Base-by-base conservation (phyloP, 1,140 invertebrate species). In the Stenopsyche tienmushanensis region DNA sequence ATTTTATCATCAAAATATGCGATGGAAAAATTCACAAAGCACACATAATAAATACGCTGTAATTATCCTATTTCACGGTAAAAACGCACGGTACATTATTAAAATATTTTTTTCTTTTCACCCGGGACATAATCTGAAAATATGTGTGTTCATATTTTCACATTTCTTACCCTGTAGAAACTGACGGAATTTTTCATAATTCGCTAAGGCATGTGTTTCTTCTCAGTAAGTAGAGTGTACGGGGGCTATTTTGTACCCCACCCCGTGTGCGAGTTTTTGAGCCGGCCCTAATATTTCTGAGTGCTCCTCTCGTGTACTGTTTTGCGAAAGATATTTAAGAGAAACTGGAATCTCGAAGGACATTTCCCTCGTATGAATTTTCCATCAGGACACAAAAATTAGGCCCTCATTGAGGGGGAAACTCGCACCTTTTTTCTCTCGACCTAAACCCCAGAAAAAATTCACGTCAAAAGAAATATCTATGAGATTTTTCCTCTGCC, bases 331-430 rank as follows among this genome's bases (percentile, higher is more conserved):
- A 62, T 49, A 41, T 62, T 49, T 44, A 49, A 62, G 47, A 26
- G 41, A 62, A 62, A 26, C 18, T 18, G 17, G 58, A 49, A 62
- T 34, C 42, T 62, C 58, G n/a, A 25, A 62, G 58, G 58, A 49
- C 58, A 44, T n/a, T 20, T 41, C 15, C 17, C n/a, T 24, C 23
- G 58, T 62, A 62, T 62, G 42, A 62, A 62, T 62, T 62, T 62
- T 62, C 58, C 58, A 62, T 62, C 44, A 34, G 26, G 58, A 45
- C 44, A 41, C 58, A 49, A 24, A 18, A 62, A 49, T 49, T 62
- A 62, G 58, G 47, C 23, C 42, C 45, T 25, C 42, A 49, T 47
- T 34, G 41, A 26, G 41, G 41, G 42, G 29, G 15, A 29, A 49
- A 49, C 20, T 49, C 44, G 44, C 25, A 62, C 44, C 42, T 15